Evolutionary conservation across 2,888 invertebrate genomes (phyloP).

Genomic region (Tethea ocularis): DNA sequence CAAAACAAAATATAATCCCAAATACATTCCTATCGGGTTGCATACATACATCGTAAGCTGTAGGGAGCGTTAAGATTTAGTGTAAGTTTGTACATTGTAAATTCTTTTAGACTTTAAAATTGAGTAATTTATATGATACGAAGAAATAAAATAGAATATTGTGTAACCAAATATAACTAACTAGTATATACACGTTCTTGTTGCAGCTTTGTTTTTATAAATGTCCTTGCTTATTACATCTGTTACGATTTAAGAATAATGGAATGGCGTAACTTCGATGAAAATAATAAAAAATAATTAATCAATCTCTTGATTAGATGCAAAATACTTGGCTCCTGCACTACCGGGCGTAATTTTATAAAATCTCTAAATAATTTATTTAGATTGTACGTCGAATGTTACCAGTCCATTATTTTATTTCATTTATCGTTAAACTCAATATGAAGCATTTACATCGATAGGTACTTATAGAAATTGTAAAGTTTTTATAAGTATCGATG

Average conservation of each 20-base stretch:
- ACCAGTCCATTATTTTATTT: neutral
- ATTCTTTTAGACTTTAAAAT: conserved; percentile 59
- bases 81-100: conserved; percentile 76
- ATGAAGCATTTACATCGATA: neutral
- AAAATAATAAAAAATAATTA: neutral
- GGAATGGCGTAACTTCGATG: neutral
- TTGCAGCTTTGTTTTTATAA: neutral
- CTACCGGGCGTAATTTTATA: neutral
- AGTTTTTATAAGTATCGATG: neutral
- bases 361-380: neutral
- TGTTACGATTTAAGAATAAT: neutral
- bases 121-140: conserved; percentile 31
- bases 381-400: neutral
- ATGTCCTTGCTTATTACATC: neutral
- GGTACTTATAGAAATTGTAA: neutral
- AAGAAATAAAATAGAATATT: conserved; percentile 41
- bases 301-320: neutral
- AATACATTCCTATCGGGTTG: conserved; percentile 60
- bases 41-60: conserved; percentile 37
- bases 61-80: conserved; percentile 52
- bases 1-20: conserved; percentile 35
- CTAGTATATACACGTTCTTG: neutral
- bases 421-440: neutral
- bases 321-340: neutral
- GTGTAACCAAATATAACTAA: conserved; percentile 55